Percentiles rank a stretch among this genome's conserved stretches.
Evolutionary conservation across 2,888 invertebrate genomes (phyloP).

Genomic region (Luperina testacea): DNA sequence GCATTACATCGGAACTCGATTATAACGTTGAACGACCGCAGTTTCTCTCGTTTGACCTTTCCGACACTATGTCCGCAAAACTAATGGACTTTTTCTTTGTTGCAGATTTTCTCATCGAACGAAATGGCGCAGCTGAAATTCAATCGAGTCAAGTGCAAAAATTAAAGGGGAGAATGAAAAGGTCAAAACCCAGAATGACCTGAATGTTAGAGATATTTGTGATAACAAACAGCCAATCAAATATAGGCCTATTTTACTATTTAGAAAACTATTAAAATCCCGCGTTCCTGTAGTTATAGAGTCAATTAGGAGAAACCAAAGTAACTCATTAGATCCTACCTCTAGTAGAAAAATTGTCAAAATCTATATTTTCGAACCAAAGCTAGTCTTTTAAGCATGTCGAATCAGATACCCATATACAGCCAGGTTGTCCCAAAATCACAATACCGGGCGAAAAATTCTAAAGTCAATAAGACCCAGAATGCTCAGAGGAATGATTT

Average conservation of each 20-base stretch:
- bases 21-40: slow-evolving; percentile 24
- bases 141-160: slow-evolving; percentile 38
- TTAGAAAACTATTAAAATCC: slow-evolving; percentile 61
- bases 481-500: slow-evolving; percentile 87
- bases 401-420: slow-evolving; percentile 88
- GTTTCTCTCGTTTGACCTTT: slow-evolving; percentile 28
- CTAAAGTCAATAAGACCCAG: slow-evolving; percentile 70
- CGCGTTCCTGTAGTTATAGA: slow-evolving; percentile 85
- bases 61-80: slow-evolving; percentile 22
- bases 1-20: slow-evolving; percentile 47
- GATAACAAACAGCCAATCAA: slow-evolving; percentile 69
- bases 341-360: slow-evolving; percentile 50
- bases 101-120: slow-evolving; percentile 62
- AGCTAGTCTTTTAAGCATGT: slow-evolving; percentile 84
- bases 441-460: slow-evolving; percentile 79
- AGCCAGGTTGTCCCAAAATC: slow-evolving; percentile 88
- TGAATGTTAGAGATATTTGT: slow-evolving; percentile 65
- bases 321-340: slow-evolving; percentile 65
- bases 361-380: slow-evolving; percentile 80
- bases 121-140: slow-evolving; percentile 55
- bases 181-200: slow-evolving; percentile 55
- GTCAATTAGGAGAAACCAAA: slow-evolving; percentile 86
- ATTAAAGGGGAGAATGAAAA: slow-evolving; percentile 29
- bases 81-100: slow-evolving; percentile 61
- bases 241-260: slow-evolving; percentile 73